phyloP scores from a whole-genome alignment of 2,797 vertebrate genomes.

The Distichodus sexfasciatus region DNA sequence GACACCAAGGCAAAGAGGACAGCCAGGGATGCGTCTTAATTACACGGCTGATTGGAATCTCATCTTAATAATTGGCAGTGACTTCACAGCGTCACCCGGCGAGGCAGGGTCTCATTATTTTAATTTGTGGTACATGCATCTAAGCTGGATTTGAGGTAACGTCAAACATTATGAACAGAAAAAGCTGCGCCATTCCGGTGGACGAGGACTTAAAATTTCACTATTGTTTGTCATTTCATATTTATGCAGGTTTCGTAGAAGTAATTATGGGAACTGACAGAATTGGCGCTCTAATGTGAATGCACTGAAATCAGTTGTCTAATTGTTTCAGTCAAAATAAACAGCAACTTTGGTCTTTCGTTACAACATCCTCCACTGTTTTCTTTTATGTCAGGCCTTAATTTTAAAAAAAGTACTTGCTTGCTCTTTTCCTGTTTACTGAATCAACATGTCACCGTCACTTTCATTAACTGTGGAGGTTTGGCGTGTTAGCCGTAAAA shows the following conservation, averaged over 20 bases:
- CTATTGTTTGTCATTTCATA: no score
- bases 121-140: slow-evolving; percentile 3
- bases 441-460: no score
- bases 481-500: not conserved
- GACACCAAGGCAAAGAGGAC: not conserved
- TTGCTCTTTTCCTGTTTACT: no score
- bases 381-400: no score
- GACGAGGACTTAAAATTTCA: no score
- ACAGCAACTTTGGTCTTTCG: no score
- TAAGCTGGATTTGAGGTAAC: not conserved
- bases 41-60: slow-evolving; percentile 21
- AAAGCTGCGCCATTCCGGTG: no score
- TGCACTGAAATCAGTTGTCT: not conserved
- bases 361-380: no score
- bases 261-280: no score
- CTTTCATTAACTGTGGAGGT: not conserved
- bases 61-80: slow-evolving; percentile 26
- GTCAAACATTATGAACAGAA: not conserved
- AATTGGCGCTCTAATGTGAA: not conserved
- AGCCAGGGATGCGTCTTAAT: slow-evolving; percentile 28
- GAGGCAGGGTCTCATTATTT: slow-evolving; percentile 15
- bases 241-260: not conserved
- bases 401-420: no score
- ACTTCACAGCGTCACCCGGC: not conserved
- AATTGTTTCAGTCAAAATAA: no score